Evolutionary conservation across 2,113 vertebrate genomes (phyloP).

Genomic region (Puma concolor): DNA sequence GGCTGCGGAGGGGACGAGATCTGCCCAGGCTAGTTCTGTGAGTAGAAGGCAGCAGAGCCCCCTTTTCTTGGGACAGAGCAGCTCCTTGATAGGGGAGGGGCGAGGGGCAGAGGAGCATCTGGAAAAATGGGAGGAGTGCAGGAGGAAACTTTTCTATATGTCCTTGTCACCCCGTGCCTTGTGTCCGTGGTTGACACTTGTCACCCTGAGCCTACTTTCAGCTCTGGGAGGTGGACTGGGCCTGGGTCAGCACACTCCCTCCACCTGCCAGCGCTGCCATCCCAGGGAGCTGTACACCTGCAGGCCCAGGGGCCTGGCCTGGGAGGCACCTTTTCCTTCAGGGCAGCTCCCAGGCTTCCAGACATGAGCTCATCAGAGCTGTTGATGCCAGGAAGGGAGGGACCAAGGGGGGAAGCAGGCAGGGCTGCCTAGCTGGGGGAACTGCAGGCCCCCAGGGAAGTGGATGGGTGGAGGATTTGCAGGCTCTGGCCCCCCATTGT

Average conservation of each 20-base stretch:
- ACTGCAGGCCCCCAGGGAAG: not conserved
- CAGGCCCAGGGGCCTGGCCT: conserved; percentile 24
- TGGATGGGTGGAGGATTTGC: not conserved
- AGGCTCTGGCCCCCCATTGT: not conserved
- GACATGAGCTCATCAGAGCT: conserved; percentile 75
- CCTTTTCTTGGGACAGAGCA: not conserved
- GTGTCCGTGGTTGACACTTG: not conserved
- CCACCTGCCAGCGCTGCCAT: not conserved
- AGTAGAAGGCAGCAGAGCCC: not conserved
- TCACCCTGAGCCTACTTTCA: not conserved
- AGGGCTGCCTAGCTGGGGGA: conserved; percentile 22
- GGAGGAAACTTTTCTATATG: not conserved
- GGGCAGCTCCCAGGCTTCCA: conserved; percentile 71
- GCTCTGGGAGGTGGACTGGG: not conserved
- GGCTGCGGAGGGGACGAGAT: not conserved
- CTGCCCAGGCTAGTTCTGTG: not conserved
- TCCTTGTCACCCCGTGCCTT: not conserved
- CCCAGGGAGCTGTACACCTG: not conserved
- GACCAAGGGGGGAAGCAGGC: conserved; percentile 58
- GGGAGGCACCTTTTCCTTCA: conserved; percentile 66
- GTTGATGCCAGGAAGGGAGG: conserved; percentile 78
- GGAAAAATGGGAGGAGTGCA: not conserved
- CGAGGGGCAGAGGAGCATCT: not conserved
- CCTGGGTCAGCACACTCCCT: not conserved
- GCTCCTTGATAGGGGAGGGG: not conserved